A percentile compares a stretch with the other conserved stretches of the same genome.
Conservation (phyloP, 1,140 invertebrate genomes). For the Physella acuta region DNA sequence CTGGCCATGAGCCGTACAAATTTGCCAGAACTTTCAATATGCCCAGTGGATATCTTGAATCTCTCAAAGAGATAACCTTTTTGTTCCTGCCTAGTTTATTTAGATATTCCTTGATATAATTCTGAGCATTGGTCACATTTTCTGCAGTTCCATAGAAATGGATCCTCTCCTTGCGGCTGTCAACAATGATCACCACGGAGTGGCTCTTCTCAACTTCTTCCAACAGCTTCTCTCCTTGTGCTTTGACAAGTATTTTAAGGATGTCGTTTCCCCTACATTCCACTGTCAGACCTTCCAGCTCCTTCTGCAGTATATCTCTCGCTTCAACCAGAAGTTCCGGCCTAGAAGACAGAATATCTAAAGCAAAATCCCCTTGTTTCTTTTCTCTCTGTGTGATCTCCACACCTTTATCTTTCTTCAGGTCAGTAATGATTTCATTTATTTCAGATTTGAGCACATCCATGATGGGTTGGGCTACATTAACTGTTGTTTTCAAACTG, state of each 20-base stretch:
- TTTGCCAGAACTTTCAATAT: too few species aligned
- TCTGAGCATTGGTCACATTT: constrained; percentile 19
- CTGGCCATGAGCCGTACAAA: constrained; percentile 28
- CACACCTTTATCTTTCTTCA: constrained; percentile 9
- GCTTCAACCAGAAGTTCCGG: constrained; percentile 27
- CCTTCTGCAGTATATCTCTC: constrained; percentile 27
- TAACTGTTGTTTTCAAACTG: constrained; percentile 23
- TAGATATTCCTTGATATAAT: constrained; percentile 33
- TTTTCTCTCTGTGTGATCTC: constrained; percentile 13
- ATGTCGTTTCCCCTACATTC: constrained; percentile 22
- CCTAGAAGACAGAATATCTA: constrained; percentile 34
- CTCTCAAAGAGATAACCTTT: too few species aligned
- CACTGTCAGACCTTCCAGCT: constrained; percentile 37
- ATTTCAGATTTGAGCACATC: constrained; percentile 25
- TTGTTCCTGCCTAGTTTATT: constrained; percentile 23
- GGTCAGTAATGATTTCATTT: constrained; percentile 19
- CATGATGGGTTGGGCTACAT: constrained; percentile 31
- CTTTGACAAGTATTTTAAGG: constrained; percentile 30
- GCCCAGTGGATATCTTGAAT: too few species aligned
- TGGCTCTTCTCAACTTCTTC: constrained; percentile 32
- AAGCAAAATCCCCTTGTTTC: constrained; percentile 27
- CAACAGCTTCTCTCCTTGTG: constrained; percentile 32
- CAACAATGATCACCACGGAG: constrained; percentile 29
- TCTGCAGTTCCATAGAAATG: constrained; percentile 34
- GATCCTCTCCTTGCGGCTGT: constrained; percentile 36